Base-by-base conservation (phyloP, 1,140 invertebrate genomes). In the Brachionus rotundiformis region DNA sequence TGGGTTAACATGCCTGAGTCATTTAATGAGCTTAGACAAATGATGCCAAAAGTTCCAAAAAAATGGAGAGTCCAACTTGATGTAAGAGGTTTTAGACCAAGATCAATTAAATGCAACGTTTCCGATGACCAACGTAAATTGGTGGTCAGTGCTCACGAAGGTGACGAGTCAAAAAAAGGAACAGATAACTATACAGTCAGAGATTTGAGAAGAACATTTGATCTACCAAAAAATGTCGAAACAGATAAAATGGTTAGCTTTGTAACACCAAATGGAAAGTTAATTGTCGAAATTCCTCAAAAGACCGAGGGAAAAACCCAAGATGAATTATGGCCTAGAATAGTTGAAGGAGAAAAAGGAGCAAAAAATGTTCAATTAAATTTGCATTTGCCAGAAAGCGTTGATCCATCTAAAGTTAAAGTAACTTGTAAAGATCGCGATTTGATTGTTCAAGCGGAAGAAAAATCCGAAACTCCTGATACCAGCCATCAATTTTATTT, bases 371-470 rank as follows among this genome's bases (percentile, higher is more conserved):
- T 79, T 39, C 47, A 79, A 59, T 36, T 79, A 47, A 59, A 8
- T 19, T 27, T 79, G n/a, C 36, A 36, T 10, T 25, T 79, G 8
- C 76, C 76, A 19, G 76, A 79, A 59, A 59, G 19, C 11, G 47
- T 79, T 63, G 76, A 79, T 59, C 76, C 76, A 59, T 59, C 47
- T 19, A 79, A 79, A 79, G 76, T 79, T 31, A 79, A 79, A 54
- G 76, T 79, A 16, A 79, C 76, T 16, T 79, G 76, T 33, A 79
- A 79, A 63, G 76, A 79, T 79, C 76, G 76, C 19, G 76, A 79
- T 29, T 79, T 79, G 47, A 79, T 79, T 59, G 49, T 79, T 11
- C 76, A 79, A 41, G 76, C 76, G 11, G 76, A 79, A 79, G 76
- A 79, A 19, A 79, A 59, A 59, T 29, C 27, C 33, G 76, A 79